phyloP scores from a whole-genome alignment of 1,140 invertebrate species.

The Apis florea region DNA sequence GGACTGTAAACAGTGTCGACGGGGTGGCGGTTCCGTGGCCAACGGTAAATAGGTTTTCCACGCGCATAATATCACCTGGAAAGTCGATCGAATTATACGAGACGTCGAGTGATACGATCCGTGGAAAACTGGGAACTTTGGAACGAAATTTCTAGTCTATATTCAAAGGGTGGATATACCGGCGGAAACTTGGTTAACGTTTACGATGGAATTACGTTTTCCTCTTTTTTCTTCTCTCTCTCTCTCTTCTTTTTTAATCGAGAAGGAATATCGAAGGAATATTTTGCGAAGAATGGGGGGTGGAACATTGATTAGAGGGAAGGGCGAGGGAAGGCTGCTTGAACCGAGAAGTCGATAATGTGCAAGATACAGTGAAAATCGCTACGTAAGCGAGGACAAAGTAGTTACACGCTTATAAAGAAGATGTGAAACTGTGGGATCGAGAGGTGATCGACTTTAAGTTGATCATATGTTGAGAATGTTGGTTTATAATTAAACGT shows the following conservation, averaged over 20 bases:
- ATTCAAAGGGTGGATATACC: not conserved
- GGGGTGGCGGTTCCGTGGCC: not conserved
- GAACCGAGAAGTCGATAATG: not conserved
- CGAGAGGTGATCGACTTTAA: not conserved
- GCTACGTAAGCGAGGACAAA: not conserved
- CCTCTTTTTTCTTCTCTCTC: too few species aligned
- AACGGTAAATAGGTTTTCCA: slow-evolving; percentile 42
- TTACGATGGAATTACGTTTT: not conserved
- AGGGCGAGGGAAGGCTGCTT: not conserved
- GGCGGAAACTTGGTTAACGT: not conserved
- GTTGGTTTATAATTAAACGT: not conserved
- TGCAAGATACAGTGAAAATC: not conserved
- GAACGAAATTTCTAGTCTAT: not conserved
- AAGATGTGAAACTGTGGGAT: not conserved
- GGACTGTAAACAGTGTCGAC: slow-evolving; percentile 43
- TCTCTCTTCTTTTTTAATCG: not conserved
- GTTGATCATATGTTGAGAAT: not conserved
- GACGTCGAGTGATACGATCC: not conserved
- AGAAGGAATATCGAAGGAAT: too few species aligned
- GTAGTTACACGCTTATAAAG: too few species aligned
- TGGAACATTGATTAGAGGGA: not conserved
- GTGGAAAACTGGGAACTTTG: not conserved
- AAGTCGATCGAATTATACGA: slow-evolving; percentile 36
- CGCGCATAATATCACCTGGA: slow-evolving; percentile 39
- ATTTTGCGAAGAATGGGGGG: not conserved